A percentile compares a stretch with the other conserved stretches of the same genome.
These are phyloP conservation scores for Thermophis baileyi DNA, from an alignment of 2,113 vertebrate genomes.

Conservation along the genomic window DNA sequence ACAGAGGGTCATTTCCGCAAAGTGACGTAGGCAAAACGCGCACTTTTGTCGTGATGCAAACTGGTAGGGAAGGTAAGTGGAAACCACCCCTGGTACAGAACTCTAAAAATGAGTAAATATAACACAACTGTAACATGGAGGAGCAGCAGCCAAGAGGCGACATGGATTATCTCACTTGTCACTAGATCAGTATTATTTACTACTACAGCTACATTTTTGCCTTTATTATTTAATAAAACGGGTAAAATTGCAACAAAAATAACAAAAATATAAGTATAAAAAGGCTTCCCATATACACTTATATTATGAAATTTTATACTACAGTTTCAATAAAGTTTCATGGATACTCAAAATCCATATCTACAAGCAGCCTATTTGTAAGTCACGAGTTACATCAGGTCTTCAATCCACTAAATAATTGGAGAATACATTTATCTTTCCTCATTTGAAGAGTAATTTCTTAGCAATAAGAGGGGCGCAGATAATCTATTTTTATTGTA, in stretches of 20 bases:
- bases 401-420: neutral
- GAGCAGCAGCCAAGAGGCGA: neutral
- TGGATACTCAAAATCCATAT: neutral
- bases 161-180: neutral
- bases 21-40: no score
- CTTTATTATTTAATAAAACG: neutral
- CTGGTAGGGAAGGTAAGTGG: no score
- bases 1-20: no score
- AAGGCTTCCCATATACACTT: neutral
- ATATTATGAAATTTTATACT: neutral
- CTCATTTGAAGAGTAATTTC: neutral
- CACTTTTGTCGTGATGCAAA: no score
- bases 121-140: neutral
- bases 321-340: neutral
- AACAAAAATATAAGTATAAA: neutral
- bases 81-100: neutral
- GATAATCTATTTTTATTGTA: neutral
- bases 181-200: neutral
- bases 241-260: neutral
- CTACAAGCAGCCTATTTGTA: neutral
- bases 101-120: neutral
- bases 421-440: neutral
- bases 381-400: neutral
- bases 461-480: neutral
- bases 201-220: neutral